Base-by-base conservation (phyloP, 2,888 invertebrate species). In the Isoperla grammatica region DNA sequence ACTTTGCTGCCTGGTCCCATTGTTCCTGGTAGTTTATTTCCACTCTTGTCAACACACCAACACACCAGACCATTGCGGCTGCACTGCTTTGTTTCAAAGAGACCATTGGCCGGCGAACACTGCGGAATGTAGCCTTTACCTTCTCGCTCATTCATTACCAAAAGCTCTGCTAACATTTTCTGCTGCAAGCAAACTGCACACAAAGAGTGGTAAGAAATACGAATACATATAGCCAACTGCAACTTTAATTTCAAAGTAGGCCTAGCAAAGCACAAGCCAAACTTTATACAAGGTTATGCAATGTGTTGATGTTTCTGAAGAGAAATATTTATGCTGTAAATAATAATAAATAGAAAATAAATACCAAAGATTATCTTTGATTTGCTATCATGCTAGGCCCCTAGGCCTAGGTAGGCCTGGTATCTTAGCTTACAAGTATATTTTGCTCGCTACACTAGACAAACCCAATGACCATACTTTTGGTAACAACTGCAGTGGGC, bases 121-220 rank as follows among this genome's bases (percentile, higher is more conserved):
- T 92, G 90, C 0, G 92, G 92, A 57, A 91, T 82, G 69, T 92
- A 92, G 1, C 91, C 92, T 29, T 86, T 82, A 0, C 90, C 91
- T 65, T 87, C 88, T 48, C 86, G 80, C 74, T 92, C 90, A 57
- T 85, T 88, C 8, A 89, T 80, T 6, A 88, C 83, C 62, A 92
- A 72, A 8, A 90, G 74, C 71, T 90, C 88, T 0, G 90, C 87
- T 37, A 91, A 73, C 70, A 87, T 83, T 67, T 85, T 83, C 71
- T 90, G 88, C 68, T 90, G 88, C 12, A 85, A 81, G 66, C 92
- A 92, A 72, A 83, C 82, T 70, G 67, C 15, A 70, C 65, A 48
- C 48, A 59, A 17, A 17, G n/a, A n/a, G n/a, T n/a, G n/a, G 9
- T 39, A 9, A 39, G 39, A n/a, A 40, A 40, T 1, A 40, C n/a